phyloP scores from a whole-genome alignment of 2,888 invertebrate species.

The Smittia sp. region DNA sequence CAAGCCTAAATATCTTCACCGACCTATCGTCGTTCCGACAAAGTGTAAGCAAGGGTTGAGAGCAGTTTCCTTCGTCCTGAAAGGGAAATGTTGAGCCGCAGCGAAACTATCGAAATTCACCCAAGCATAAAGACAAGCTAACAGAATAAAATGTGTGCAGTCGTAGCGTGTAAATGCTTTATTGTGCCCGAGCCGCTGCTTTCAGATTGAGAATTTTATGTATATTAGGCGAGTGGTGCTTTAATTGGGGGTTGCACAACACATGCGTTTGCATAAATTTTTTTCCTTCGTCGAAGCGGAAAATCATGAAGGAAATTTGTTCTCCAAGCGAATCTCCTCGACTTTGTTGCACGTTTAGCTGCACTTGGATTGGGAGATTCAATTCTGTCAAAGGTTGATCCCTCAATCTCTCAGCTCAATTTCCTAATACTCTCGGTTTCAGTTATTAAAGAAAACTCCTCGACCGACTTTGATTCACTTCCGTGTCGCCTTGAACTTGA shows the following conservation, averaged over 20 bases:
- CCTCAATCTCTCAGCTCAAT: not conserved
- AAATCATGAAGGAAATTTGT: not conserved
- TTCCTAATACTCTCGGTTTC: not conserved
- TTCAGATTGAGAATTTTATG: not conserved
- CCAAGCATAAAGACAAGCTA: not conserved
- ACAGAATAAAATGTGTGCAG: no score
- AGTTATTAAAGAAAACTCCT: no score
- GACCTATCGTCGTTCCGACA: no score
- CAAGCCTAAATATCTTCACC: no score
- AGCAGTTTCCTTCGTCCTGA: no score
- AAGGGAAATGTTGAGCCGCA: not conserved
- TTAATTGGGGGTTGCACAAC: slow-evolving; percentile 2
- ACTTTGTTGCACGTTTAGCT: no score
- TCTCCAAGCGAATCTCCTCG: no score
- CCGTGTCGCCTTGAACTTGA: not conserved
- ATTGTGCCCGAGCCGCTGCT: not conserved
- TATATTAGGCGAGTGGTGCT: not conserved
- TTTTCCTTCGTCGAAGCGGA: not conserved
- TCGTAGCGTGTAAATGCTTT: slow-evolving; percentile 14
- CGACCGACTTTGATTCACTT: not conserved
- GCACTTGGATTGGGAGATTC: no score
- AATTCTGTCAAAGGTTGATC: not conserved
- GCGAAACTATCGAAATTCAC: slow-evolving; percentile 9
- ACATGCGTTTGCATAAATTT: slow-evolving; percentile 10
- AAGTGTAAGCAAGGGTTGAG: not conserved